Evolutionary conservation across 2,113 vertebrate genomes (phyloP), one percentile per base, ranked within the genome.

Genomic region (Barbus barbus): DNA sequence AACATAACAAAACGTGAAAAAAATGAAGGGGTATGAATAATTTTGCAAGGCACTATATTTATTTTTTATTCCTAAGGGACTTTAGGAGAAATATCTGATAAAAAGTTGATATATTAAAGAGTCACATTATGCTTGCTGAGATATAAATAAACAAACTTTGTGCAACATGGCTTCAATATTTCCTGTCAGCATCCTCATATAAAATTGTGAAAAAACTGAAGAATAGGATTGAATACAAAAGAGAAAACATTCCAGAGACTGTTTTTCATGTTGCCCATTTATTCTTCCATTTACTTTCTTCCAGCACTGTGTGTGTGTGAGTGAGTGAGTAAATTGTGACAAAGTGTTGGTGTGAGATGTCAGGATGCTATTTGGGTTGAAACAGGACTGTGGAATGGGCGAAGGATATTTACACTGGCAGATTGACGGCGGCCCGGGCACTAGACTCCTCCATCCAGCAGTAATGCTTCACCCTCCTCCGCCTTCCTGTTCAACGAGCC

Each of bases 391-490:
- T 53, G 60, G 76, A 63, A 83, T 28, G 46, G 73, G 31, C 5
- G 14, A 44, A 44, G 13, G 41, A 28, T 89, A 86, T 91, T 92
- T 89, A 87, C 87, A 73, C 86, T 90, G 88, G 87, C 86, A 61
- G 51, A 82, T 26, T 76, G n/a, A 72, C 48, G 60, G 61, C 48
- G 60, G 61, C 65, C 79, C 84, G 86, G 82, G 88, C 48, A 80
- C 83, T 85, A 86, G 86, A 58, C 18, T 24, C 75, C 85, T 77
- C 33, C 3, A 83, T 71, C 87, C 72, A 83, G 36, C 83, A 86
- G 86, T 89, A 86, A 87, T 85, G 83, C 85, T 87, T 20, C 53
- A 78, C 5, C 65, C 38, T 58, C 61, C 61, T 48, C 53, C 9
- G n/a, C 65, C 46, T 56, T 75, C 83, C 83, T 11, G 3, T 51